These are phyloP conservation scores for Zaprionus nigranus DNA, from an alignment of 1,140 invertebrate species.

Conservation along the genomic window DNA sequence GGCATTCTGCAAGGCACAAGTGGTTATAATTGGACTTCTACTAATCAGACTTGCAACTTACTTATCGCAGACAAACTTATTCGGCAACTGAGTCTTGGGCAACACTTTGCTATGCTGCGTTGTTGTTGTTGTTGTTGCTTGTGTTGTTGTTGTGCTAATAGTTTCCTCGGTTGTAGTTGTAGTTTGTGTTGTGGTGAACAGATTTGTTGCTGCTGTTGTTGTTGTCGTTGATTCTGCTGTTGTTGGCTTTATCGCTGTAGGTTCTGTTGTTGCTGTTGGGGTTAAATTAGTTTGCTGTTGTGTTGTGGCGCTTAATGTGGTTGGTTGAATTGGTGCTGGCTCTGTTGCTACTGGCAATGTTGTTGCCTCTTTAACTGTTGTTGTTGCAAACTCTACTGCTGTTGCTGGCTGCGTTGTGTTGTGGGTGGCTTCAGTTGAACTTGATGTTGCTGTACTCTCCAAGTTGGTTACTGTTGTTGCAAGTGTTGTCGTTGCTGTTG, in stretches of 20 bases:
- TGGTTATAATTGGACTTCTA: neutral
- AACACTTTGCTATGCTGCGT: constrained; percentile 13
- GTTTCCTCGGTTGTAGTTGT: constrained; percentile 20
- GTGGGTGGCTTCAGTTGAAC: neutral
- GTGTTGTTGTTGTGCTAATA: constrained; percentile 5
- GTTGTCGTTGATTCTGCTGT: neutral
- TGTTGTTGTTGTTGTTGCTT: constrained; percentile 23
- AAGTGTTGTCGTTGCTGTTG: constrained; percentile 7
- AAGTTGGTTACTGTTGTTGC: constrained; percentile 6
- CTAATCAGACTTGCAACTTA: constrained; percentile 38
- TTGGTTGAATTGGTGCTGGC: neutral
- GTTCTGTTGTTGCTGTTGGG: constrained; percentile 1
- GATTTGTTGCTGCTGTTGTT: neutral
- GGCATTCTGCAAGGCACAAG: constrained; percentile 85
- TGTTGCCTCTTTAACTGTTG: no score
- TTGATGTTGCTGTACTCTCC: constrained; percentile 7
- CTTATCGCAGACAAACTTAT: constrained; percentile 78
- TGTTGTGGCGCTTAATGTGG: neutral
- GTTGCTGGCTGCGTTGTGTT: constrained; percentile 2
- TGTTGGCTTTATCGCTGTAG: constrained; percentile 5
- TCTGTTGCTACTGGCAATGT: constrained; percentile 7
- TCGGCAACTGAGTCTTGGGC: constrained; percentile 37
- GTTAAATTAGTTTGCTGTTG: constrained; percentile 8
- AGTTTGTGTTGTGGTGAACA: neutral
- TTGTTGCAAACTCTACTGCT: constrained; percentile 11